phyloP scores from a whole-genome alignment of 2,113 vertebrate species.

The Thalassoma bifasciatum region DNA sequence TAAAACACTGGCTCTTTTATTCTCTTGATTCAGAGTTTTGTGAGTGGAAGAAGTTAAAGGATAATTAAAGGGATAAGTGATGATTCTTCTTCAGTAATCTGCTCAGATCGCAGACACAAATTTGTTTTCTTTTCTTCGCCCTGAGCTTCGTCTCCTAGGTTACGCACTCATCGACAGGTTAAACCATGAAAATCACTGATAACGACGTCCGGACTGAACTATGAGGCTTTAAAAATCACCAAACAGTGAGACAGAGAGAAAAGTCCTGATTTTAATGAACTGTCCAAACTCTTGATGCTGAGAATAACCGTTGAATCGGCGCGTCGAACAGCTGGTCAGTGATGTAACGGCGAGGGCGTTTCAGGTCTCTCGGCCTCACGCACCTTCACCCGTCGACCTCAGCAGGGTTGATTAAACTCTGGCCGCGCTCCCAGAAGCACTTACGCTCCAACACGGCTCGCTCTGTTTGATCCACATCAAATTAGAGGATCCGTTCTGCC shows the following conservation, averaged over 20 bases:
- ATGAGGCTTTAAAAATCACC: too few relatives aligned
- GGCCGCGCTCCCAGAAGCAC: conserved; percentile 1
- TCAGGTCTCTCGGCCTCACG: not conserved
- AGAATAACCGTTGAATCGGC: too few relatives aligned
- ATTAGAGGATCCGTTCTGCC: not conserved
- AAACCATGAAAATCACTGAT: too few relatives aligned
- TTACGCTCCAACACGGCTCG: not conserved
- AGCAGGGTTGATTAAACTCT: not conserved
- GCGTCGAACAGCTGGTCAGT: too few relatives aligned
- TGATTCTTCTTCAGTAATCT: not conserved
- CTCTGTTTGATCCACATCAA: conserved; percentile 1
- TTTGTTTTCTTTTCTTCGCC: not conserved
- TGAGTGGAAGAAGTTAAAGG: not conserved
- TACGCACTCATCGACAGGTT: not conserved
- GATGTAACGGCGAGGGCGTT: not conserved
- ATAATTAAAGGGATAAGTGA: not conserved
- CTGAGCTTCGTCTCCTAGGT: not conserved
- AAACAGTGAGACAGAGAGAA: too few relatives aligned
- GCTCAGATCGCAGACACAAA: not conserved
- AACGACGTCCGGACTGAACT: too few relatives aligned
- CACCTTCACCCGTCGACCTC: not conserved
- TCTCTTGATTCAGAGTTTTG: not conserved
- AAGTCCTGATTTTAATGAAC: too few relatives aligned
- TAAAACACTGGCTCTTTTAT: not conserved
- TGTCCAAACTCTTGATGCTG: too few relatives aligned